phyloP scores from a whole-genome alignment of 2,797 vertebrate genomes.

The Sebastolobus alascanus region DNA sequence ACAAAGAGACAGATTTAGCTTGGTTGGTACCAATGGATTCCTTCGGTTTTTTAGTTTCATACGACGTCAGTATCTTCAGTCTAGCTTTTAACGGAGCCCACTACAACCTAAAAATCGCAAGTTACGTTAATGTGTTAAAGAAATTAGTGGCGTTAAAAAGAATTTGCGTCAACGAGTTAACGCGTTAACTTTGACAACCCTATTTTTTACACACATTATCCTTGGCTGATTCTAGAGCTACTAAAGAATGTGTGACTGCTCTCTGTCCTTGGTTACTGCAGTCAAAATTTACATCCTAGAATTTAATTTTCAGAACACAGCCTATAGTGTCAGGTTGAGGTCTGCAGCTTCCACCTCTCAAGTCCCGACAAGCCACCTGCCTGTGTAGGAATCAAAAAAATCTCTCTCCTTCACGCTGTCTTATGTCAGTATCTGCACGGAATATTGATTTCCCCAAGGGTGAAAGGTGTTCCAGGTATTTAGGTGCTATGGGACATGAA shows the following conservation, averaged over 20 bases:
- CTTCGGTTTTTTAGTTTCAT: too few species aligned
- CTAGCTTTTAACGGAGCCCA: too few species aligned
- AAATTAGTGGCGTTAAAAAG: too few species aligned
- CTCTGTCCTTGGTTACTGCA: neutral
- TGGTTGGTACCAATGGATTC: too few species aligned
- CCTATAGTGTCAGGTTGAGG: neutral
- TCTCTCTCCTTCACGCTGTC: conserved; percentile 31
- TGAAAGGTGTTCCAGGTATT: conserved; percentile 48
- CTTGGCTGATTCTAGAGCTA: neutral
- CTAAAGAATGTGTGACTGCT: neutral
- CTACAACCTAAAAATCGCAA: too few species aligned
- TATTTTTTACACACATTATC: neutral
- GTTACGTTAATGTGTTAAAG: too few species aligned
- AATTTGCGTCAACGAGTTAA: too few species aligned
- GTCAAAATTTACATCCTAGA: neutral
- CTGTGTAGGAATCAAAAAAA: conserved; percentile 69
- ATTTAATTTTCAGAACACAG: neutral
- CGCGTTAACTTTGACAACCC: too few species aligned
- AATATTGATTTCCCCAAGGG: conserved; percentile 24
- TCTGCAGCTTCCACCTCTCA: conserved; percentile 54
- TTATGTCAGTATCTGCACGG: conserved; percentile 24
- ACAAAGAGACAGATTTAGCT: too few species aligned
- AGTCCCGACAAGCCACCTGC: conserved; percentile 73
- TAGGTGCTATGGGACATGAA: conserved; percentile 13
- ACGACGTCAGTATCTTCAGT: too few species aligned